Percentiles rank a stretch among this genome's conserved stretches.
Conservation (phyloP, 2,113 vertebrate genomes). For the Malurus elegans region DNA sequence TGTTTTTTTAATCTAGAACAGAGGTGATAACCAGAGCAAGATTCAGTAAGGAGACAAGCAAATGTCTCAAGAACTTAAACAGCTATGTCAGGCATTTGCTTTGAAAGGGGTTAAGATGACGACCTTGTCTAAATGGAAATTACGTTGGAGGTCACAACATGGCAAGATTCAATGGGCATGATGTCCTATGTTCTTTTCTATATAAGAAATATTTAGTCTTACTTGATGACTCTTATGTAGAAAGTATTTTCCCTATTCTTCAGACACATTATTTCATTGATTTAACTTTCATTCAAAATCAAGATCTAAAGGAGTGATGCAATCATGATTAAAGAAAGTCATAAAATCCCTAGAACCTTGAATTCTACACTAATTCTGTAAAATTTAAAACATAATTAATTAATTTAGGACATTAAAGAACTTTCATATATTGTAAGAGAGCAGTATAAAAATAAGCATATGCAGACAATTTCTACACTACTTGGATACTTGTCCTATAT, state of each 20-base stretch:
- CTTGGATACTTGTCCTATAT: neutral
- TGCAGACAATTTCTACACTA: neutral
- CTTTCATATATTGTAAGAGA: neutral
- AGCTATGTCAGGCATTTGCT: neutral
- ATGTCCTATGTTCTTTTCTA: neutral
- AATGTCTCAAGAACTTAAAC: neutral
- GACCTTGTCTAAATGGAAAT: neutral
- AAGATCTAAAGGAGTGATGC: neutral
- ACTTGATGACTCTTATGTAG: neutral
- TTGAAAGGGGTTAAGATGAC: neutral
- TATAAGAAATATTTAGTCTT: neutral
- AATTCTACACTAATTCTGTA: neutral
- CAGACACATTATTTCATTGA: neutral
- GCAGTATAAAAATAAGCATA: neutral
- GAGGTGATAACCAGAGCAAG: neutral
- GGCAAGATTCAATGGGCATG: neutral
- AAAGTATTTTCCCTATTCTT: neutral
- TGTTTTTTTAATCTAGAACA: neutral
- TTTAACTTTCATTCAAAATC: neutral
- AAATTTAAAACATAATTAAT: too few relatives aligned
- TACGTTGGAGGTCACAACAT: neutral
- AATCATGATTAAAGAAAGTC: neutral
- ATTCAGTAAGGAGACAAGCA: neutral
- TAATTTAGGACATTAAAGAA: neutral
- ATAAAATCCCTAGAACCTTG: neutral